These are phyloP conservation scores for Dilophus febrilis DNA, from an alignment of 2,888 invertebrate species.

Conservation along the genomic window DNA sequence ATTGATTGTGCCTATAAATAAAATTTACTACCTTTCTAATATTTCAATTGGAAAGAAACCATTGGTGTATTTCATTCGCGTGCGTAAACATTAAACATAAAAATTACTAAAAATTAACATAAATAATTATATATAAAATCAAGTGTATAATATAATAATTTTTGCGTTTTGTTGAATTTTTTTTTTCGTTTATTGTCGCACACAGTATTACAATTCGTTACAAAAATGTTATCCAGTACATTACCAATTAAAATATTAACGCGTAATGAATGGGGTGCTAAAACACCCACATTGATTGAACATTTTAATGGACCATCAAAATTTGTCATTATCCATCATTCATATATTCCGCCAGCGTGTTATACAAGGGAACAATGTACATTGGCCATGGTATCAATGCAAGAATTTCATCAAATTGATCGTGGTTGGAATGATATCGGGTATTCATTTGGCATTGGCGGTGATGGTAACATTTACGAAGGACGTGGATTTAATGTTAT, in stretches of 20 bases:
- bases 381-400: conserved; percentile 45
- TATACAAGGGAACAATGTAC: conserved; percentile 34
- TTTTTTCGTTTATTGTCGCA: too few relatives aligned
- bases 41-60: too few relatives aligned
- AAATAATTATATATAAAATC: too few relatives aligned
- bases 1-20: too few relatives aligned
- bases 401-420: conserved; percentile 40
- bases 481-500: conserved; percentile 51
- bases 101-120: too few relatives aligned
- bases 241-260: conserved; percentile 17
- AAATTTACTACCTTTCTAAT: too few relatives aligned
- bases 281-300: conserved; percentile 29
- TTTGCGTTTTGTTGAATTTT: too few relatives aligned
- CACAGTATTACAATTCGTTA: too few relatives aligned
- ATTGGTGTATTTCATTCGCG: too few relatives aligned
- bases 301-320: conserved; percentile 40
- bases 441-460: conserved; percentile 40
- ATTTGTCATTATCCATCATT: conserved; percentile 56
- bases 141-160: too few relatives aligned
- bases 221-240: too few relatives aligned
- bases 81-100: too few relatives aligned
- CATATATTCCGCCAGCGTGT: conserved; percentile 45
- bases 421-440: conserved; percentile 55
- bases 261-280: conserved; percentile 42
- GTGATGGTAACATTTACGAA: conserved; percentile 51